Conservation (phyloP, 2,113 vertebrate species). For the Upupa epops region DNA sequence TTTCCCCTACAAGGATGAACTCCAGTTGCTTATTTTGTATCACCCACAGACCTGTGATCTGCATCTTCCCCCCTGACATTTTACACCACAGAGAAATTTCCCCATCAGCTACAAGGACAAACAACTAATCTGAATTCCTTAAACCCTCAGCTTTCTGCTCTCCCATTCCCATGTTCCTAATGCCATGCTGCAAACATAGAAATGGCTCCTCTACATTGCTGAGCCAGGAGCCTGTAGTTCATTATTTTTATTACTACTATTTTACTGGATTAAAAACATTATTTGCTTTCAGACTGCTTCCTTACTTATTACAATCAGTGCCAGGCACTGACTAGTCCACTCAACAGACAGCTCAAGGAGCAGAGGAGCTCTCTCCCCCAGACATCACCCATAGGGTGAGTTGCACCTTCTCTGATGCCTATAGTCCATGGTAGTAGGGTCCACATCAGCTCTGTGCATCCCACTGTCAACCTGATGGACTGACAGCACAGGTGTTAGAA, state of each 20-base stretch:
- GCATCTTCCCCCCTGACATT: neutral
- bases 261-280: neutral
- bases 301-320: neutral
- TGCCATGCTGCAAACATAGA: neutral
- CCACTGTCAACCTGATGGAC: neutral
- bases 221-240: neutral
- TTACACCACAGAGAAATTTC: neutral
- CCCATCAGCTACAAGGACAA: neutral
- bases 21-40: neutral
- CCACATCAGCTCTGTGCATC: neutral
- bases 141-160: neutral
- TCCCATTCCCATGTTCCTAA: neutral
- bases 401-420: neutral
- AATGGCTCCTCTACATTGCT: neutral
- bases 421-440: too few relatives aligned
- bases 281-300: neutral
- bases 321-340: fast-evolving
- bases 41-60: neutral
- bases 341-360: neutral
- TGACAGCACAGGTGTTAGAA: neutral
- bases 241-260: neutral
- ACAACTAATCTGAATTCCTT: neutral
- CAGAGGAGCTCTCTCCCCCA: neutral
- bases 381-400: fast-evolving
- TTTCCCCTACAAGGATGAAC: neutral